These are phyloP conservation scores for Nymphalis urticae DNA, from an alignment of 2,888 invertebrate species.

Conservation along the genomic window DNA sequence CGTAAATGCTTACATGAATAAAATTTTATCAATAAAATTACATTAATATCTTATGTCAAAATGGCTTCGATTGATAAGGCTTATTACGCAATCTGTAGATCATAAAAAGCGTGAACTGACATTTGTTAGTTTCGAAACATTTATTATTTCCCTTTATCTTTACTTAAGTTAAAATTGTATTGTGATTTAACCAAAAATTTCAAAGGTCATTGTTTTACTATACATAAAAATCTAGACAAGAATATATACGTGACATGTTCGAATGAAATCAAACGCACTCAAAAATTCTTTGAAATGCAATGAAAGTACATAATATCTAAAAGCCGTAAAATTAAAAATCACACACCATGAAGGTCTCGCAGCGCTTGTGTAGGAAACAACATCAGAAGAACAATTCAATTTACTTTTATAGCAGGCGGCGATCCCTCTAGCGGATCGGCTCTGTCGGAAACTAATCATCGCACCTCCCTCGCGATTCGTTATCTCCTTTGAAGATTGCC, in stretches of 20 bases:
- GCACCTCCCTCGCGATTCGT: constrained; percentile 65
- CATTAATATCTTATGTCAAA: neutral
- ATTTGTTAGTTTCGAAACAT: too few relatives aligned
- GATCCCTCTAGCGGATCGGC: constrained; percentile 69
- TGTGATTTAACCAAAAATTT: too few relatives aligned
- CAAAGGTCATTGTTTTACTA: too few relatives aligned
- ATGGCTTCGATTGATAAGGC: too few relatives aligned
- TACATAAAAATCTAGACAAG: neutral
- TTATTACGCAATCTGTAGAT: too few relatives aligned
- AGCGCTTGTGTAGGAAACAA: constrained; percentile 56
- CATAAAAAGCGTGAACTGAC: too few relatives aligned
- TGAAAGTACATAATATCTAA: neutral
- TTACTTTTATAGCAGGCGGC: constrained; percentile 73
- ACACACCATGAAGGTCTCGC: neutral
- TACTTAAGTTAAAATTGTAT: too few relatives aligned
- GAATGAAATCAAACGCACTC: too few relatives aligned
- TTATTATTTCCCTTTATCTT: too few relatives aligned
- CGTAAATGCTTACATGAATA: neutral
- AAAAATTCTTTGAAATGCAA: neutral
- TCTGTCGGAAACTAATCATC: constrained; percentile 69
- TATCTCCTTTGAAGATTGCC: constrained; percentile 48
- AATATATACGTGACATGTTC: neutral
- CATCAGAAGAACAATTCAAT: constrained; percentile 73
- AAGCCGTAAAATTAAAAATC: constrained; percentile 5
- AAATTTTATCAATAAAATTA: neutral